phyloP scores from a whole-genome alignment of 2,888 invertebrate species.

The Corbicula japonica region DNA sequence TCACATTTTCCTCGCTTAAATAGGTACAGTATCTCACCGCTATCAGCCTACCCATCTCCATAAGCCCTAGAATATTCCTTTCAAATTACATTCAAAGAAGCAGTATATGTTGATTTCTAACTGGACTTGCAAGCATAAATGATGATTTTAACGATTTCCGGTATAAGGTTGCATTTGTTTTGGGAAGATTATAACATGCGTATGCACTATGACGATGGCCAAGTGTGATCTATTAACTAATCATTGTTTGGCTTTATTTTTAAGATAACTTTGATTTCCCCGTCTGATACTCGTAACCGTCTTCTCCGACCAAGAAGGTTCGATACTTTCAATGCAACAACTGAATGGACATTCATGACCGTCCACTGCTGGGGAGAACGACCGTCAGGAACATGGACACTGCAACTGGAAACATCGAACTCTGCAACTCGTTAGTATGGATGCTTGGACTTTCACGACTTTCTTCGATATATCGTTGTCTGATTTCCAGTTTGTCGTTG shows the following conservation, averaged over 20 bases:
- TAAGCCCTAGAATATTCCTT: no score
- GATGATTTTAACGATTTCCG: not conserved
- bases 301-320: slow-evolving; percentile 37
- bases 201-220: not conserved
- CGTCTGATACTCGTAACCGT: slow-evolving; percentile 43
- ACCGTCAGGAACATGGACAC: slow-evolving; percentile 40
- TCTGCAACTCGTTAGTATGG: slow-evolving; percentile 38
- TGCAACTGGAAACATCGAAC: slow-evolving; percentile 44
- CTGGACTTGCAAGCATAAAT: not conserved
- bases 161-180: not conserved
- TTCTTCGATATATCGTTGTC: no score
- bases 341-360: slow-evolving; percentile 64
- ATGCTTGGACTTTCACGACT: no score
- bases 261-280: slow-evolving; percentile 47
- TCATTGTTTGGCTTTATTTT: not conserved
- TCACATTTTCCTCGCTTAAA: not conserved
- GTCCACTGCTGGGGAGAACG: slow-evolving; percentile 55
- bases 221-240: not conserved
- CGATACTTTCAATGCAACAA: slow-evolving; percentile 27
- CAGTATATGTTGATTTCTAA: no score
- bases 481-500: no score
- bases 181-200: not conserved
- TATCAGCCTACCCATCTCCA: no score
- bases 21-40: no score
- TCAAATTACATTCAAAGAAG: no score